phyloP scores from a whole-genome alignment of 1,140 invertebrate species.

The Drosophila tristis region DNA sequence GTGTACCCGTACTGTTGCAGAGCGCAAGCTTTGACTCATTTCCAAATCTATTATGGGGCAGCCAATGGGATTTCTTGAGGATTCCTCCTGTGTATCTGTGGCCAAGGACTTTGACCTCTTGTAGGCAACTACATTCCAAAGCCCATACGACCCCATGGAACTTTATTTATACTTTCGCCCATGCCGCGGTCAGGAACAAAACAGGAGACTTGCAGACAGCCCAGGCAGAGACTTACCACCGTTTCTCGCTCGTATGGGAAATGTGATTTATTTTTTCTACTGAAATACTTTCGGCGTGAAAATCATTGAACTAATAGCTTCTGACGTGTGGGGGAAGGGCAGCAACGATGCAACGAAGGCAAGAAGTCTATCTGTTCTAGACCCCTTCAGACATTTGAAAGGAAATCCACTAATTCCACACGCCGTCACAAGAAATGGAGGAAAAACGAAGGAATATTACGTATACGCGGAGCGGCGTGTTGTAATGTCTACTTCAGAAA shows the following conservation, averaged over 20 bases:
- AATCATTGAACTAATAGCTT: slow-evolving; percentile 83
- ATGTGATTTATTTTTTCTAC: slow-evolving; percentile 73
- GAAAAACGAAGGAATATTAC: slow-evolving; percentile 54
- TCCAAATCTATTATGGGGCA: too few species aligned
- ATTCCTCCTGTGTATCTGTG: too few species aligned
- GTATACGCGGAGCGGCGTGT: slow-evolving; percentile 68
- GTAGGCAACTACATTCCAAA: neutral
- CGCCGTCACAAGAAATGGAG: slow-evolving; percentile 43
- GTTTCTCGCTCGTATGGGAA: slow-evolving; percentile 43
- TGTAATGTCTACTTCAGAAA: slow-evolving; percentile 69
- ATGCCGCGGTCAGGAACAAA: neutral
- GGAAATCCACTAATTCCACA: slow-evolving; percentile 74
- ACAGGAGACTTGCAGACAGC: slow-evolving; percentile 16
- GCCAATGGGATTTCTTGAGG: too few species aligned
- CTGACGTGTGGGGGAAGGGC: slow-evolving; percentile 49
- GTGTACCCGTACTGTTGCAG: too few species aligned
- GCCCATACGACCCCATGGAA: neutral
- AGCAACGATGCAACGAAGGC: neutral
- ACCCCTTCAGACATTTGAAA: slow-evolving; percentile 60
- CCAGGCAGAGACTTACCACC: slow-evolving; percentile 49
- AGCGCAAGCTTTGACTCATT: too few species aligned
- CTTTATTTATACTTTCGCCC: neutral
- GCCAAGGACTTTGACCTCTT: too few species aligned
- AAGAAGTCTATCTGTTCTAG: slow-evolving; percentile 45
- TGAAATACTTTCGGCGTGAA: slow-evolving; percentile 69